Percentiles rank a stretch among this genome's conserved stretches.
Evolutionary conservation across 2,888 invertebrate genomes (phyloP).

Genomic region (Dicranocentrus wangi): DNA sequence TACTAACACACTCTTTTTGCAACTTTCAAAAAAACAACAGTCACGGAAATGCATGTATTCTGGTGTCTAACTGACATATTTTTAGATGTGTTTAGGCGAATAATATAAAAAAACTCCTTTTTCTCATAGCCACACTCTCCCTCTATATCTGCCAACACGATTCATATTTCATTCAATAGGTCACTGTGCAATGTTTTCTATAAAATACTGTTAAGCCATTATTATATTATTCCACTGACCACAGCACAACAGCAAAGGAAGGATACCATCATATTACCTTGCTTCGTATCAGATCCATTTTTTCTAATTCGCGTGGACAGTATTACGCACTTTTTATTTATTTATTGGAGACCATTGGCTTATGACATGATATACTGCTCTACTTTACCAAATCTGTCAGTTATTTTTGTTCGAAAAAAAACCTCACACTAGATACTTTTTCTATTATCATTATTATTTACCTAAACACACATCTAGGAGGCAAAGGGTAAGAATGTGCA

Average conservation of each 20-base stretch:
- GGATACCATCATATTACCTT: too few species aligned
- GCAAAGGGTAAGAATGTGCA: not conserved
- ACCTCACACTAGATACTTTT: not conserved
- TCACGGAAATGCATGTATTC: slow-evolving; percentile 44
- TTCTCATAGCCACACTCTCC: not conserved
- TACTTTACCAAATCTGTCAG: slow-evolving; percentile 40
- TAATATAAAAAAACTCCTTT: not conserved
- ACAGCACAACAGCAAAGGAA: too few species aligned
- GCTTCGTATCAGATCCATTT: not conserved
- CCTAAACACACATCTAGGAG: not conserved
- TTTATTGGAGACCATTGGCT: not conserved
- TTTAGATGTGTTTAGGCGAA: not conserved
- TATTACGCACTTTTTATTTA: not conserved
- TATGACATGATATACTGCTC: slow-evolving; percentile 40
- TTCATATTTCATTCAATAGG: not conserved
- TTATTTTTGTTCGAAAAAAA: slow-evolving; percentile 7
- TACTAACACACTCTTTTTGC: not conserved
- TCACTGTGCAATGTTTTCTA: slow-evolving; percentile 6
- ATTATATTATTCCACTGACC: too few species aligned
- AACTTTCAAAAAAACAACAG: slow-evolving; percentile 45
- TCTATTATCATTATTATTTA: slow-evolving; percentile 1
- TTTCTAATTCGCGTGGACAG: slow-evolving; percentile 4
- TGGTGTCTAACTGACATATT: not conserved
- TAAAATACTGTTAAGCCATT: not conserved
- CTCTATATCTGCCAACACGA: not conserved